Evolutionary conservation across 2,113 vertebrate genomes (phyloP), one percentile per base, ranked within the genome.

Genomic region (Engraulis encrasicolus): DNA sequence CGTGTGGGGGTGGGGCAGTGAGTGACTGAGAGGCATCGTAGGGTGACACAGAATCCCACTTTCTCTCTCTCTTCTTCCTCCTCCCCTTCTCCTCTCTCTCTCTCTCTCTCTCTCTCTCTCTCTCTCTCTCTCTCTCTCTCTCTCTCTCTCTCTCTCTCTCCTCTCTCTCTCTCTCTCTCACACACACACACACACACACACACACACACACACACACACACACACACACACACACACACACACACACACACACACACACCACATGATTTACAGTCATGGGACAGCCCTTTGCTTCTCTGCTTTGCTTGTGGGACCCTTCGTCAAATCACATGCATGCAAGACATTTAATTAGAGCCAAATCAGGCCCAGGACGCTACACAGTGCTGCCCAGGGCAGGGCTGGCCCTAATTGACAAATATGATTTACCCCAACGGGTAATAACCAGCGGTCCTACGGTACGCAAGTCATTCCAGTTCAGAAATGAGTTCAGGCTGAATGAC

Each of bases 201-300:
- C n/a, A n/a, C n/a, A n/a, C n/a, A n/a, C n/a, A n/a, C n/a, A n/a
- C n/a, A n/a, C n/a, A n/a, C n/a, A n/a, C n/a, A n/a, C n/a, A n/a
- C n/a, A n/a, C n/a, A n/a, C n/a, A n/a, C n/a, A n/a, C n/a, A n/a
- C n/a, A n/a, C n/a, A n/a, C n/a, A n/a, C n/a, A n/a, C n/a, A n/a
- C n/a, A n/a, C n/a, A n/a, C n/a, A n/a, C n/a, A n/a, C n/a, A n/a
- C n/a, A n/a, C n/a, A n/a, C n/a, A 45, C 20, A 82, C 83, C 93
- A 90, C 90, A 92, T 93, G 93, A 92, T 86, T 74, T 81, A 52
- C 37, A 85, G 90, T 94, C 92, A 94, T 89, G 87, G 23, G 91
- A 87, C 88, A 85, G 79, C 37, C 74, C 31, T 81, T 50, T n/a
- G n/a, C n/a, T n/a, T n/a, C n/a, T n/a, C n/a, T n/a, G n/a, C n/a